Base-by-base conservation (phyloP, 2,113 vertebrate species). In the Forbesichthys agassizii region DNA sequence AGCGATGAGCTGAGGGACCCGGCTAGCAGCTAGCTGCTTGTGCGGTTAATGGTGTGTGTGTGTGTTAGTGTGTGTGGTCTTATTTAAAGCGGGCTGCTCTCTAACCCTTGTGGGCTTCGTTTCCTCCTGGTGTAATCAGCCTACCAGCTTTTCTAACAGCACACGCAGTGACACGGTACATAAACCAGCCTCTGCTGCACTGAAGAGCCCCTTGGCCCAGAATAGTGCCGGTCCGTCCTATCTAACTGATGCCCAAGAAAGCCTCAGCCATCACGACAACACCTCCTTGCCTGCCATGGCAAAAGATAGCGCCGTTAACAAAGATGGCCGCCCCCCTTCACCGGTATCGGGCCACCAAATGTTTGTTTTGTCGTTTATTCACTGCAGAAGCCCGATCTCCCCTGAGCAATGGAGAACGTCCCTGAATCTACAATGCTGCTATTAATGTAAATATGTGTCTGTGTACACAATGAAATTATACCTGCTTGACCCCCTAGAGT, bases 111-210 rank as follows among this genome's bases (percentile, higher is more conserved):
- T 78, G 83, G 81, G 87, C 85, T 88, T 87, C 84, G 73, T 89
- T 85, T 84, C 80, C 82, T 81, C 77, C 83, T 90, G 72, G 80
- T 88, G 88, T 91, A 91, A 91, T 93, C 90, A 84, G 82, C 85
- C 83, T 85, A 74, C 84, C 88, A 79, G 77, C 80, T 82, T 87
- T 88, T 85, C 78, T 80, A 82, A 86, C 66, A 56, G 69, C 77
- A 79, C 74, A 80, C 77, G 82, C 79, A 89, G 90, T 92, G 89
- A 88, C 86, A 88, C 58, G 64, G 86, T 86, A 92, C 91, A 91
- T 78, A 88, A 91, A 89, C 67, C 89, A 91, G 91, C 83, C 85
- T 82, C 83, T 80, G 84, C 75, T 83, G 85, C 82, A 81, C 80
- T 88, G 85, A 92, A 91, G 88, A 81, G 86, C 82, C 87, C 81